Percentiles rank a stretch among this genome's conserved stretches.
Conservation (phyloP, 2,113 vertebrate species). For the Mixornis gularis region DNA sequence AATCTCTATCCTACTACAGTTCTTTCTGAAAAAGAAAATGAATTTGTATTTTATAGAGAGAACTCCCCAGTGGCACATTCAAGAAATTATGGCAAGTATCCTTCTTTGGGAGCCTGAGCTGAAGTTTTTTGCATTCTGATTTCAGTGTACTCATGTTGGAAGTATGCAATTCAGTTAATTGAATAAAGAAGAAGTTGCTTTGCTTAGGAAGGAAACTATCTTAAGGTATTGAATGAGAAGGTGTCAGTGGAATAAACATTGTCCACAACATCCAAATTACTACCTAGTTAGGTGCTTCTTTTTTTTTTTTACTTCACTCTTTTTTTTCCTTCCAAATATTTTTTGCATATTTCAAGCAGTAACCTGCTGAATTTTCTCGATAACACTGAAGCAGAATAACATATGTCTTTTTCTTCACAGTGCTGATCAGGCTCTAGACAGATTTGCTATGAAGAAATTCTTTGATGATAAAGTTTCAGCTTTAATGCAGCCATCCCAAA, state of each 20-base stretch:
- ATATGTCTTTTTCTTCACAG: slow-evolving; percentile 64
- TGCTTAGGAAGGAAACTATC: not conserved
- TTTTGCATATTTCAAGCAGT: not conserved
- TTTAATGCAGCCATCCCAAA: slow-evolving; percentile 95
- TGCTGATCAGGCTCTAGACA: slow-evolving; percentile 94
- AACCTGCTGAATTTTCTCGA: not conserved
- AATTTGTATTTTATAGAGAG: not conserved
- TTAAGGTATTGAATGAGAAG: not conserved
- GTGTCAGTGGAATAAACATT: not conserved
- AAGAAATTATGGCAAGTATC: not conserved
- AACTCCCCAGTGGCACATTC: not conserved
- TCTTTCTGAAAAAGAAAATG: not conserved
- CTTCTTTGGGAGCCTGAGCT: not conserved
- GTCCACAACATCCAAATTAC: not conserved
- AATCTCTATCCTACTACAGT: not conserved
- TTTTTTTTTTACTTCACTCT: not conserved
- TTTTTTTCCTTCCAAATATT: not conserved
- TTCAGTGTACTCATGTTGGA: not conserved
- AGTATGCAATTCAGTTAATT: not conserved
- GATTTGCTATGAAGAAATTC: slow-evolving; percentile 98
- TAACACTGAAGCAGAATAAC: not conserved
- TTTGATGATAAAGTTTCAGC: slow-evolving; percentile 95
- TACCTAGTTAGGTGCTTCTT: not conserved
- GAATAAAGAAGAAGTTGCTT: not conserved
- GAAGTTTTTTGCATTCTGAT: not conserved